Conservation (phyloP, 1,140 invertebrate genomes). For the Agrypnia vestita region DNA sequence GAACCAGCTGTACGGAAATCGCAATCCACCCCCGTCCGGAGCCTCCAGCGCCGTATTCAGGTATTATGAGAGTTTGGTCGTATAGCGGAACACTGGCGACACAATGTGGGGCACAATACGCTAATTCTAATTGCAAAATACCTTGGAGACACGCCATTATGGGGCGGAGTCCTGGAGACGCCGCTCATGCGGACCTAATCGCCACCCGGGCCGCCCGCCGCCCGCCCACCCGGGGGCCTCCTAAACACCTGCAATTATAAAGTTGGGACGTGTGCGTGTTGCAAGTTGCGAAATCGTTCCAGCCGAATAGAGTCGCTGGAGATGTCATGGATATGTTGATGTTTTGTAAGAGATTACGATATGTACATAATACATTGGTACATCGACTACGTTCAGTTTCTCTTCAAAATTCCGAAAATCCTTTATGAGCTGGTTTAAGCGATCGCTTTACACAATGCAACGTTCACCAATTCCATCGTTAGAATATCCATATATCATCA, state of each 20-base stretch:
- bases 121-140: conserved; percentile 58
- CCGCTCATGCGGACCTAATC: conserved; percentile 51
- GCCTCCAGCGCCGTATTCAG: neutral
- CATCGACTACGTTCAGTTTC: too few relatives aligned
- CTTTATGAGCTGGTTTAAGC: too few relatives aligned
- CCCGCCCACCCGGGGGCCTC: conserved; percentile 20
- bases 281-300: conserved; percentile 26
- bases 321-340: neutral
- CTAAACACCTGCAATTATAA: conserved; percentile 36
- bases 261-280: conserved; percentile 20
- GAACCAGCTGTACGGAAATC: conserved; percentile 12
- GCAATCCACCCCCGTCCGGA: neutral
- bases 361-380: too few relatives aligned
- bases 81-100: conserved; percentile 40
- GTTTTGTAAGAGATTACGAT: too few relatives aligned
- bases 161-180: conserved; percentile 52
- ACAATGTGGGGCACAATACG: conserved; percentile 42
- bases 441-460: too few relatives aligned
- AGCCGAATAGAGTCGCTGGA: neutral
- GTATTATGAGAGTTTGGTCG: conserved; percentile 22
- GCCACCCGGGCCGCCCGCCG: conserved; percentile 15
- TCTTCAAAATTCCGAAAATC: too few relatives aligned
- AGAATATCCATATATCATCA: too few relatives aligned
- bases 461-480: too few relatives aligned
- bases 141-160: conserved; percentile 57